Conservation (phyloP, 2,888 invertebrate genomes). For the Iselma pallidipennis region DNA sequence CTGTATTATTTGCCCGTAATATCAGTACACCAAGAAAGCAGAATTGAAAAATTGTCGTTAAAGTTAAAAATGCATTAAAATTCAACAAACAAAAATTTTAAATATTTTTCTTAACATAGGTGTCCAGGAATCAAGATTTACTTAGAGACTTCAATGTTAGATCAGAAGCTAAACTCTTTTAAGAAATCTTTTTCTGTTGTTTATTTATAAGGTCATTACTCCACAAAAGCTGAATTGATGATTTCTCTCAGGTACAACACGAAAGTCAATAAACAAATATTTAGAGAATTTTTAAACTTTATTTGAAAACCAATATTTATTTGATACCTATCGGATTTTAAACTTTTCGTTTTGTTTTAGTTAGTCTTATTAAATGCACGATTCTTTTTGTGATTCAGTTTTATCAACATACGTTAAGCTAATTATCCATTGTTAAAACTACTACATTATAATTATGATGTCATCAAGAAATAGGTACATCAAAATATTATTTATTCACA, state of each 20-base stretch:
- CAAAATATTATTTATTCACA: constrained; percentile 1
- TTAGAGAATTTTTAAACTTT: no score
- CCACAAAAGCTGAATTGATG: no score
- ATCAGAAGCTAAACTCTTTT: not conserved
- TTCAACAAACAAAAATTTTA: not conserved
- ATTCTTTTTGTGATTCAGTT: no score
- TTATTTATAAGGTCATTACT: no score
- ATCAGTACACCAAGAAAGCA: not conserved
- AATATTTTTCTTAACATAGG: not conserved
- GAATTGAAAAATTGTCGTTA: not conserved
- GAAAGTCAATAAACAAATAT: no score
- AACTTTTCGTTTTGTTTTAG: not conserved
- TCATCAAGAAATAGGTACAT: not conserved
- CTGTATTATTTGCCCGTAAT: not conserved
- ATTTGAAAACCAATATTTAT: no score
- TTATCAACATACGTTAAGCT: not conserved
- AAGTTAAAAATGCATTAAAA: not conserved
- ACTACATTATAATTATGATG: not conserved
- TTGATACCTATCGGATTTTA: no score
- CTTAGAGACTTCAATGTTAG: not conserved
- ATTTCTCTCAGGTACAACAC: no score
- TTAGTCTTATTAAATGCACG: not conserved
- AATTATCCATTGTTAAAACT: not conserved
- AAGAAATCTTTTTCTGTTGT: not conserved
- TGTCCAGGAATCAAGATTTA: not conserved